These are phyloP conservation scores for Chrysolophus pictus DNA, from an alignment of 2,797 vertebrate species.

Conservation along the genomic window DNA sequence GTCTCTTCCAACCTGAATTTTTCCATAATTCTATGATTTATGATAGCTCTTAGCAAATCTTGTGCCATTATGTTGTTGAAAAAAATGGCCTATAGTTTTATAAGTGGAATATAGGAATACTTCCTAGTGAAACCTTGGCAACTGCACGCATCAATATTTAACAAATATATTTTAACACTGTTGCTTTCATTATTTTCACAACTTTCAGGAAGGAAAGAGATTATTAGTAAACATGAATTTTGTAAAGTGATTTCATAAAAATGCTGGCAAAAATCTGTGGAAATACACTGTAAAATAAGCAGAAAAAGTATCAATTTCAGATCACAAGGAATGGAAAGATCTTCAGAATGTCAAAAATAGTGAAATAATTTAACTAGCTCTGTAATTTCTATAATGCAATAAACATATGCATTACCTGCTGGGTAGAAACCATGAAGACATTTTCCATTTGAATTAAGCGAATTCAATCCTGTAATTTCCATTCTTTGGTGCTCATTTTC, in stretches of 20 bases:
- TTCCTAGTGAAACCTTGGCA: slow-evolving; percentile 22
- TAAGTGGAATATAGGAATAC: slow-evolving; percentile 15
- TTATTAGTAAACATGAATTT: slow-evolving; percentile 60
- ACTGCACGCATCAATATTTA: background rate
- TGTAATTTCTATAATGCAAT: slow-evolving; percentile 65
- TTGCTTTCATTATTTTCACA: slow-evolving; percentile 6
- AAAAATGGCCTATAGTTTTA: slow-evolving; percentile 27
- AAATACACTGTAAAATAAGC: slow-evolving; percentile 39
- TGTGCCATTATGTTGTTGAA: slow-evolving; percentile 28
- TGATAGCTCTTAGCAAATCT: slow-evolving; percentile 38
- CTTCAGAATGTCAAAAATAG: slow-evolving; percentile 65
- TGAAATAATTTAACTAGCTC: slow-evolving; percentile 71
- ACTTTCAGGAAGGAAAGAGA: background rate
- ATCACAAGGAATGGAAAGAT: slow-evolving; percentile 68
- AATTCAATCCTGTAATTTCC: slow-evolving; percentile 71
- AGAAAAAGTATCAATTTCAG: slow-evolving; percentile 63
- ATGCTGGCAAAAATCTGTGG: slow-evolving; percentile 50
- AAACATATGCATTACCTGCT: slow-evolving; percentile 66
- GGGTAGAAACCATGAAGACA: slow-evolving; percentile 66
- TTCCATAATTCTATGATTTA: slow-evolving; percentile 54
- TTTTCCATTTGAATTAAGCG: slow-evolving; percentile 64
- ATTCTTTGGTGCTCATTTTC: slow-evolving; percentile 65
- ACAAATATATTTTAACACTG: background rate
- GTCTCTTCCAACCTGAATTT: background rate
- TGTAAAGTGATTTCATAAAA: slow-evolving; percentile 37